Base-by-base conservation (phyloP, 1,140 invertebrate genomes). In the Theocolax elegans region DNA sequence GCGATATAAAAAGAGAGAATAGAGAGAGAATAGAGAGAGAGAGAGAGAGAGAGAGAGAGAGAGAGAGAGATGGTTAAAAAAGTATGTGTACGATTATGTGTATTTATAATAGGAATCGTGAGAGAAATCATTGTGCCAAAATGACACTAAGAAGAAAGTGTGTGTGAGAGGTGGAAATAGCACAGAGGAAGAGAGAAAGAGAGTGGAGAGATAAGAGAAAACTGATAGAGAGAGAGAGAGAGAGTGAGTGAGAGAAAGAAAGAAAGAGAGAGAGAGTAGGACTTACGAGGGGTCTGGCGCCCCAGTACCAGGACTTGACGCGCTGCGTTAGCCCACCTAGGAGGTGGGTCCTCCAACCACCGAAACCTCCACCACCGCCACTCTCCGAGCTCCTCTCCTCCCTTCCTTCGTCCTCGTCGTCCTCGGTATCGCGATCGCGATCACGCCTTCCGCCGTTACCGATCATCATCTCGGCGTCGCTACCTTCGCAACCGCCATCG, bases 271-370 rank as follows among this genome's bases (percentile, higher is more conserved):
- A 65, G 13, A 53, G 19, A 59, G 17, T 1, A 31, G 87, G 89
- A 95, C 93, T 95, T 94, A 95, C 93, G 89, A 94, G 92, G 91
- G 93, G 93, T 90, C 92, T 92, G 91, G 85, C 83, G 80, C 93
- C 93, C 93, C 93, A 94, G 92, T 95, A 95, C 93, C 93, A 95
- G 89, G 93, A 94, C 90, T 94, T 95, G 88, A 94, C 93, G 91
- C 93, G 93, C 91, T 94, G 93, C 88, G 93, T 95, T 89, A 93
- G 92, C 89, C 93, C 93, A 90, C 93, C 93, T 87, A 94, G 92
- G 88, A 85, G 75, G 78, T 93, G 93, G 87, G 92, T 93, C 87
- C 92, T 92, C 88, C 94, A 92, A 88, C 93, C 92, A 89, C 93
- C 93, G 88, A 94, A 92, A 92, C 94, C 94, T 89, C 93, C 93